Conservation (phyloP, 1,140 invertebrate genomes). For the Steinernema feltiae region DNA sequence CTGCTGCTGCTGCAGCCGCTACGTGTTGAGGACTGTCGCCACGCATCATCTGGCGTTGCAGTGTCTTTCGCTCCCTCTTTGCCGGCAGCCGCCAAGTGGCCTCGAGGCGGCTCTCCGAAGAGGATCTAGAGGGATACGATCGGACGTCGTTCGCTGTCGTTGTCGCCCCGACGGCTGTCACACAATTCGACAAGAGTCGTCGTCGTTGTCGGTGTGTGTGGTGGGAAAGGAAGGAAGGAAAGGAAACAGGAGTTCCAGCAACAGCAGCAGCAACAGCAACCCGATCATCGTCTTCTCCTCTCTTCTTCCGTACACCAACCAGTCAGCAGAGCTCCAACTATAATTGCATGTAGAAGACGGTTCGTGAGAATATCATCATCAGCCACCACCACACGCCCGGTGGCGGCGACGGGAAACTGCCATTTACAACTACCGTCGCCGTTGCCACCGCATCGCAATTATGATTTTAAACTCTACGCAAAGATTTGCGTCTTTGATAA, state of each 20-base stretch:
- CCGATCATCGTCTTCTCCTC: constrained; percentile 7
- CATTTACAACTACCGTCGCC: not conserved
- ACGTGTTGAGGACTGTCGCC: constrained; percentile 12
- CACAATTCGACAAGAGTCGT: constrained; percentile 13
- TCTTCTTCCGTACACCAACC: constrained; percentile 10
- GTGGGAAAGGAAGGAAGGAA: constrained; percentile 6
- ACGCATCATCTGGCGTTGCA: constrained; percentile 14
- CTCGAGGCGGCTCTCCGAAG: constrained; percentile 14
- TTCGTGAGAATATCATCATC: too few species aligned
- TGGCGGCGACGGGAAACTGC: not conserved
- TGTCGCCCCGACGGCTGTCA: constrained; percentile 12
- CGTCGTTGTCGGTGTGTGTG: too few species aligned
- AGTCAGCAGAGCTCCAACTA: constrained; percentile 12
- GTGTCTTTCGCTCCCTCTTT: constrained; percentile 3
- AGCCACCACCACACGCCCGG: too few species aligned
- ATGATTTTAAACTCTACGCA: too few species aligned
- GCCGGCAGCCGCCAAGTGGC: constrained; percentile 10
- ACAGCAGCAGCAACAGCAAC: too few species aligned
- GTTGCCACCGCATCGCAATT: not conserved
- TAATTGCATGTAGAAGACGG: constrained; percentile 12
- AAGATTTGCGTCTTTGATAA: too few species aligned
- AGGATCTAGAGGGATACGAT: constrained; percentile 15
- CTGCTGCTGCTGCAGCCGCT: not conserved
- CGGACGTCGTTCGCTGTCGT: constrained; percentile 9
- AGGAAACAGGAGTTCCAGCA: constrained; percentile 13